Base-by-base conservation (phyloP, 2,888 invertebrate genomes). In the Saturnia japonica region DNA sequence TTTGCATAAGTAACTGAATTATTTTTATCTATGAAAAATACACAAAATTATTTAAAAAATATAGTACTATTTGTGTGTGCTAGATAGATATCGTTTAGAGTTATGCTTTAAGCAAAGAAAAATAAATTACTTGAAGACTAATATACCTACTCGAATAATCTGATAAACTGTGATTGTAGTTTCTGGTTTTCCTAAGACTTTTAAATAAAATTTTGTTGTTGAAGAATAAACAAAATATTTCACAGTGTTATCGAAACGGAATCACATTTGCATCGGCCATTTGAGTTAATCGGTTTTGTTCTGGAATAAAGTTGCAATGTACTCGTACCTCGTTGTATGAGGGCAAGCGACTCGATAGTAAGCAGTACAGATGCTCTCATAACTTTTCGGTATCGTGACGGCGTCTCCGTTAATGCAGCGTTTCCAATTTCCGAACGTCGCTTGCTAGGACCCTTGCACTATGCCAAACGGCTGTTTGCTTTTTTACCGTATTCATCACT, bases 401-500 rank as follows among this genome's bases (percentile, higher is more conserved):
- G 79, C 82, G 83, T 82, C 81, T 82, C 81, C 78, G 79, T 88
- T 91, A 91, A 91, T 90, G 88, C 85, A 85, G 81, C 87, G 83
- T 88, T 91, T 91, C 90, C 93, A 92, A 93, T 93, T 93, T 92
- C 92, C 91, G 88, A 85, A 80, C 83, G 82, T 79, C 84, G 75
- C 80, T 76, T 77, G 75, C 70, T 72, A 79, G n/a, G 75, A 79
- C 76, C 78, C 78, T 75, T 76, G 76, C 78, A 78, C 76, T 72
- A 75, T 76, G 79, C 78, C 79, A 77, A 80, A 80, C 76, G 80
- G 77, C 79, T 82, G 81, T 83, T 84, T 85, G 83, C 84, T 89
- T 91, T 90, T 91, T 91, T 88, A 85, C 85, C 80, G 84, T 91
- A 91, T 91, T 88, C 86, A 87, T 92, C 91, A 91, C 87, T 90